phyloP scores from a whole-genome alignment of 2,888 invertebrate species.

The Tetragonula carbonaria region DNA sequence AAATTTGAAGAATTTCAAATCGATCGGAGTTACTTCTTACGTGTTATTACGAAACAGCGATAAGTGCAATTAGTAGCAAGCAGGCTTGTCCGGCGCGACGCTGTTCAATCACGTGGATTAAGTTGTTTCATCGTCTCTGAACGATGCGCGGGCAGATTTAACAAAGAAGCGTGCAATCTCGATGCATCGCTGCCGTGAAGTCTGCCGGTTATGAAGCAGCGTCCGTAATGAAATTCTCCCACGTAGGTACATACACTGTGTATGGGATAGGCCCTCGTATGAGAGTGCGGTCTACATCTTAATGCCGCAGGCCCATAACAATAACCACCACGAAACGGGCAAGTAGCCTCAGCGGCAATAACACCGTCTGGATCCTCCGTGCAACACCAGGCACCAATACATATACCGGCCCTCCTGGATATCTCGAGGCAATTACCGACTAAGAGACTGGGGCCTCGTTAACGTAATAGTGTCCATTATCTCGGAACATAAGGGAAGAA shows the following conservation, averaged over 20 bases:
- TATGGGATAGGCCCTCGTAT: constrained; percentile 70
- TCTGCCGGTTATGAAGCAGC: constrained; percentile 78
- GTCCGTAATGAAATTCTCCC: constrained; percentile 79
- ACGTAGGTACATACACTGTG: constrained; percentile 60
- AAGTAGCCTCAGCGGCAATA: constrained; percentile 80
- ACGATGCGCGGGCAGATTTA: constrained; percentile 64
- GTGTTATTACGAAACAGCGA: not conserved
- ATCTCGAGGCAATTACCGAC: constrained; percentile 83
- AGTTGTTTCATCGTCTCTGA: constrained; percentile 58
- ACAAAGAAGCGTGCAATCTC: constrained; percentile 76
- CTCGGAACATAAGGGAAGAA: constrained; percentile 80
- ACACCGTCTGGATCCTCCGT: constrained; percentile 78
- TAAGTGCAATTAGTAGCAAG: not conserved
- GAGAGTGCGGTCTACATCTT: constrained; percentile 81
- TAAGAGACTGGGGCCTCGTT: constrained; percentile 82
- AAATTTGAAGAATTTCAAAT: not conserved
- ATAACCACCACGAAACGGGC: constrained; percentile 81
- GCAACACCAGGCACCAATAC: constrained; percentile 74
- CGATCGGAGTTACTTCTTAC: not conserved
- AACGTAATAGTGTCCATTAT: constrained; percentile 83
- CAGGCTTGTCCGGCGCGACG: not conserved
- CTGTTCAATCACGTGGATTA: constrained; percentile 71
- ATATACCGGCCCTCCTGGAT: constrained; percentile 71
- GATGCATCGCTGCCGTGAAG: constrained; percentile 78
- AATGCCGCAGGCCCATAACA: constrained; percentile 83